Evolutionary conservation across 1,140 invertebrate genomes (phyloP), one percentile per base, ranked within the genome.

Genomic region (Geopemphigus sp.): DNA sequence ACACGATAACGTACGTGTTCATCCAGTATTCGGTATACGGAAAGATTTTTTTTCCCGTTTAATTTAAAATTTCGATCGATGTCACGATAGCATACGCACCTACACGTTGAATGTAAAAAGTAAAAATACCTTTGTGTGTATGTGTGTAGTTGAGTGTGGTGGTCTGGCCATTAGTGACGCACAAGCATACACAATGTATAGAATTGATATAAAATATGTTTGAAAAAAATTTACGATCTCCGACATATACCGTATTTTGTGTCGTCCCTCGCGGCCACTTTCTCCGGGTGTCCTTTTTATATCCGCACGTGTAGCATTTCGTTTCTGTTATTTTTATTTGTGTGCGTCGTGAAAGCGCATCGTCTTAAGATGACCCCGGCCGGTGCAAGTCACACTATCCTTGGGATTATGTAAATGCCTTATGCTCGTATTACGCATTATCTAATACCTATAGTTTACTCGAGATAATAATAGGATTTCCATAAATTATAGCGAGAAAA

Each of bases 251-350:
- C 63, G 14, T 15, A 22, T 24, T 45, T 76, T 56, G 32, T 76
- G 73, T 76, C n/a, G 56, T 17, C 53, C 54, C 73, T 45, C 14
- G 29, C 32, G 54, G 32, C 54, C 56, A 59, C 73, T 76, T 76
- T 76, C 73, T 39, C 73, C 73, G 73, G 54, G 56, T 59, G 73
- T 76, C 32, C 73, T 59, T 76, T 59, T 76, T 56, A 39, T 59
- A 39, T 59, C n/a, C 14, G 5, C 5, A 39, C 19, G 22, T 24
- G 57, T 47, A 47, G 54, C 26, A 32, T 73, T 19, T 56, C 17
- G 29, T 72, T 53, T 29, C 68, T 72, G 53, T 45, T 39, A 39
- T 50, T 68, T 50, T 68, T 50, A 26, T 47, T 50, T 15, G 5
- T 50, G 24, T 56, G 17, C n/a, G 26, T 4, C 26, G 73, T 76